Conservation (phyloP, 2,888 invertebrate genomes). For the Drosophila atripex region DNA sequence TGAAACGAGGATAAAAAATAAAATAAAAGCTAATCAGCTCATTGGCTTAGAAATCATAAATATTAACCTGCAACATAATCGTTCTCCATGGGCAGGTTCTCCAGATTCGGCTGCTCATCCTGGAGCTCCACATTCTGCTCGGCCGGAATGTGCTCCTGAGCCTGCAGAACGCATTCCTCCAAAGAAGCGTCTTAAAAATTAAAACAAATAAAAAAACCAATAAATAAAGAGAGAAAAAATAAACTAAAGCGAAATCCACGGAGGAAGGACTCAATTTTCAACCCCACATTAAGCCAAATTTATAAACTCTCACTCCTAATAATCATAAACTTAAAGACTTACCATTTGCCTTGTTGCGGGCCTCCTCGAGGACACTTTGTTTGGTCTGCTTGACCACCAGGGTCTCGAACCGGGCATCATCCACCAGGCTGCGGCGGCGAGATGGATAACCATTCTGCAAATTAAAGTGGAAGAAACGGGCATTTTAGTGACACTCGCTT, state of each 20-base stretch:
- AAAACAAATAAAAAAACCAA: conserved; percentile 45
- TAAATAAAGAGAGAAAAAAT: conserved; percentile 28
- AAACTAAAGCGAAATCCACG: background rate
- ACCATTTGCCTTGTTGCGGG: conserved; percentile 95
- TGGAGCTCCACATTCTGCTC: conserved; percentile 83
- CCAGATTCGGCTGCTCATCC: conserved; percentile 78
- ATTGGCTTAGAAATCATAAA: conserved; percentile 4
- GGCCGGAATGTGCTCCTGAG: conserved; percentile 83
- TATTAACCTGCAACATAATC: conserved; percentile 73
- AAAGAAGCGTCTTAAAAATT: conserved; percentile 86
- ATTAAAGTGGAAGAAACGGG: conserved; percentile 61
- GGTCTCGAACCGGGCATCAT: conserved; percentile 98
- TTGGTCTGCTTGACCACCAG: conserved; percentile 97
- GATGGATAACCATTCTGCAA: conserved; percentile 98
- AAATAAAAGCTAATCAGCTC: conserved; percentile 32
- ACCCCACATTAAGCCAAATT: background rate
- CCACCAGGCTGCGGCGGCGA: conserved; percentile 96
- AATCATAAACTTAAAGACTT: conserved; percentile 79
- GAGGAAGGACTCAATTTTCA: background rate
- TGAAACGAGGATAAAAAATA: conserved; percentile 27
- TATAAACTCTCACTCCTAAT: background rate
- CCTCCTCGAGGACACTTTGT: conserved; percentile 95
- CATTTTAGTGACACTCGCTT: conserved; percentile 25
- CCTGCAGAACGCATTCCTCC: conserved; percentile 87
- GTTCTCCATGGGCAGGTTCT: conserved; percentile 60